Evolutionary conservation across 2,113 vertebrate species (phyloP), one percentile per base, ranked within the genome.

Genomic region (Pyrgilauda ruficollis): DNA sequence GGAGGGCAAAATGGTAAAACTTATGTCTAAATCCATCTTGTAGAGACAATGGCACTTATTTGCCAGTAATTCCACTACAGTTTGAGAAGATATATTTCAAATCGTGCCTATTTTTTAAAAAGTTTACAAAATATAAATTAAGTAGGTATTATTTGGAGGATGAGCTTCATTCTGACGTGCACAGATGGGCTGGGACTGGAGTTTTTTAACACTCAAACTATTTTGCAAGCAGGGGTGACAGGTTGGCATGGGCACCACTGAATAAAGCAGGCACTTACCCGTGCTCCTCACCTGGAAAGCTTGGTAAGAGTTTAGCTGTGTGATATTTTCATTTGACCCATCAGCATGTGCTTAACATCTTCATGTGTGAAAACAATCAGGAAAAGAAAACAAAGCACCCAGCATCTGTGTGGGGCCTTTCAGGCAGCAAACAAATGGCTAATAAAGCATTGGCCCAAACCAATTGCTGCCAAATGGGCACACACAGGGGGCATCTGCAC

Each of bases 381-480:
- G 74, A 44, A 46, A 72, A 55, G 61, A 84, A 89, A 91, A 63
- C 35, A 86, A 86, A 81, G n/a, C 33, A 35, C 9, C 44, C 66
- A 77, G 33, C 28, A 26, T 55, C 68, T 62, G 20, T 17, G 58
- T 26, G 63, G 1, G 53, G 55, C n/a, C 74, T 69, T 89, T 46
- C 43, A 73, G 66, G 23, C 39, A 41, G 44, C 61, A 92, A 73
- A 64, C 89, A 96, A 95, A 93, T 85, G 89, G 91, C 81, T 39
- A 43, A 85, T 64, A 87, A 91, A 62, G 21, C 78, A 39, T 3
- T 81, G 80, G 61, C 50, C 70, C 78, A 52, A 72, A 46, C 2
- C n/a, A 44, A 4, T 37, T 52, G 49, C 73, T 83, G 84, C 69
- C 94, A 91, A 91, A 93, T 84, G 89, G 61, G 28, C 58, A 27